Base-by-base conservation (phyloP, 2,113 vertebrate genomes). In the Canis aureus region DNA sequence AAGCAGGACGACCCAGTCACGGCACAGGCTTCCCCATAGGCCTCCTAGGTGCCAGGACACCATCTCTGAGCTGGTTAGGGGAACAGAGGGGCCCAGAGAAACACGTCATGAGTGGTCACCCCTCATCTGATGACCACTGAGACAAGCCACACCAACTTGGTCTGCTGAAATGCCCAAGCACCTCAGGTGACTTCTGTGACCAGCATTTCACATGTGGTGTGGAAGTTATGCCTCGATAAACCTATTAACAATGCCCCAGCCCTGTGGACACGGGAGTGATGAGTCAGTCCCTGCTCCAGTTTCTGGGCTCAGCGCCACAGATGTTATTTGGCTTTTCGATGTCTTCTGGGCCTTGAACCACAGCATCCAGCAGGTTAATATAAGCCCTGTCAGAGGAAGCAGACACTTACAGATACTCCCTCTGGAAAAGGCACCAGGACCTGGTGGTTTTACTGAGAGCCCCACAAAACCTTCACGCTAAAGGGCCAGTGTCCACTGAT, bases 121-220 rank as follows among this genome's bases (percentile, higher is more conserved):
- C 59, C 8, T 9, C 16, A 66, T 17, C 6, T n/a, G n/a, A 43
- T 3, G 11, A 27, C 9, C 32, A 8, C 16, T 0, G 27, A 11
- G 62, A 64, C 4, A 0, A 35, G 27, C 15, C 80, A 11, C 0
- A 11, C 22, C 38, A 25, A 22, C 35, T 0, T 17, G 9, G n/a
- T 23, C 12, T 23, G 23, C 62, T 4, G 1, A 73, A 35, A 12
- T 0, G 4, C 15, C 29, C 19, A 2, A 51, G 51, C 4, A 20
- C 55, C 5, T 73, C 23, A 1, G 32, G 53, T 4, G 20, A 35
- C 67, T 51, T n/a, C 25, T 5, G 23, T 2, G 9, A 8, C 11
- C 19, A 5, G 15, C 1, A 25, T 59, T 51, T 22, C 27, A 15
- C 0, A 1, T 23, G 2, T 5, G 22, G 27, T 0, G 10, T 9